These are phyloP conservation scores for Parascotia fuliginaria DNA, from an alignment of 2,888 invertebrate species.

Conservation along the genomic window DNA sequence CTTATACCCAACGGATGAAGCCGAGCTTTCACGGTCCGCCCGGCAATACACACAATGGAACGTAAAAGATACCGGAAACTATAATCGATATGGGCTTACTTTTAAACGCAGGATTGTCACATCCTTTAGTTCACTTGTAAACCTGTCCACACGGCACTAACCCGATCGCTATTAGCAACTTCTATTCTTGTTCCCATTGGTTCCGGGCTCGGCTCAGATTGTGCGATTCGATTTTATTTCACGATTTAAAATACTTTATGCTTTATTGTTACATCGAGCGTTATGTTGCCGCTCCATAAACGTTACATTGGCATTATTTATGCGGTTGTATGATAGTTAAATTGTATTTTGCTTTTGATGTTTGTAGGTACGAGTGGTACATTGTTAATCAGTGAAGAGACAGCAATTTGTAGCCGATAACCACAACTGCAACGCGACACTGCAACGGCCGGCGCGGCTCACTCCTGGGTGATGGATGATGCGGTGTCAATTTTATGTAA, in stretches of 20 bases:
- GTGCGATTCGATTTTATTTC: constrained; percentile 50
- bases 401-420: constrained; percentile 79
- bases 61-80: constrained; percentile 76
- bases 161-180: constrained; percentile 27
- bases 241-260: constrained; percentile 54
- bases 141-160: constrained; percentile 48
- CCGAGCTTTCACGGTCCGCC: constrained; percentile 52
- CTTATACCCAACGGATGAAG: constrained; percentile 59
- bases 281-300: constrained; percentile 47
- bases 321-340: constrained; percentile 48
- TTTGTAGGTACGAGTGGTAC: constrained; percentile 48
- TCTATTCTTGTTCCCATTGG: constrained; percentile 42
- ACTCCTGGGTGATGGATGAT: constrained; percentile 73
- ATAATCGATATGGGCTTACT: constrained; percentile 71
- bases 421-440: constrained; percentile 78
- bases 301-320: constrained; percentile 43
- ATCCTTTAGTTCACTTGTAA: constrained; percentile 54
- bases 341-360: constrained; percentile 50
- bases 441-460: constrained; percentile 67
- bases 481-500: constrained; percentile 74
- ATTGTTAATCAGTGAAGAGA: constrained; percentile 71
- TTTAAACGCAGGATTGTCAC: constrained; percentile 59
- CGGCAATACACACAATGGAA: constrained; percentile 66
- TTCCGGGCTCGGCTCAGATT: constrained; percentile 29
- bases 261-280: constrained; percentile 49